These are phyloP conservation scores for Chrysocyon brachyurus DNA, from an alignment of 2,797 vertebrate genomes.

Conservation along the genomic window DNA sequence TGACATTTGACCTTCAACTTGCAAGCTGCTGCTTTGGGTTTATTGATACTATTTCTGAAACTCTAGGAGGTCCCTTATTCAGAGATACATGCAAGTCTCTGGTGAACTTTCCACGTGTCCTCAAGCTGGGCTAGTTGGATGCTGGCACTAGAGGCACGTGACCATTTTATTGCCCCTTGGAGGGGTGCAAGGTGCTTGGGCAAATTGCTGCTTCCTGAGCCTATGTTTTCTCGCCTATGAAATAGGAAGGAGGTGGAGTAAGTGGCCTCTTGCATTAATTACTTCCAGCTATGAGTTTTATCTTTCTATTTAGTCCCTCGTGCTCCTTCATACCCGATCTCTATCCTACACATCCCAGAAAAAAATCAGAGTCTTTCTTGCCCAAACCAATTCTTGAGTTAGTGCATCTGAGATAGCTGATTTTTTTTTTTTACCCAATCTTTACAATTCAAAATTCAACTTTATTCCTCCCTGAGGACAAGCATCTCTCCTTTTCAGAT, in stretches of 20 bases:
- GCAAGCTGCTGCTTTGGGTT: background rate
- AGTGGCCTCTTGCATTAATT: background rate
- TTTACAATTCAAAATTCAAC: background rate
- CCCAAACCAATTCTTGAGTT: background rate
- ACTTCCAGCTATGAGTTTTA: background rate
- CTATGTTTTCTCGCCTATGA: background rate
- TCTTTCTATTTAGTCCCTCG: background rate
- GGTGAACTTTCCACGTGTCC: background rate
- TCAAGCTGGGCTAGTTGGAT: background rate
- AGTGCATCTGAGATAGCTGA: background rate
- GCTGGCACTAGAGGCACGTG: background rate
- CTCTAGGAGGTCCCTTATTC: background rate
- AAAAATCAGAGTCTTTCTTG: background rate
- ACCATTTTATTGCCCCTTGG: background rate
- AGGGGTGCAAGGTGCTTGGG: background rate
- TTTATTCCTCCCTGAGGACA: background rate
- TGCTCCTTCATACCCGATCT: background rate
- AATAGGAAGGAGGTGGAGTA: background rate
- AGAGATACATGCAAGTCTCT: background rate
- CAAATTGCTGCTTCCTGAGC: background rate
- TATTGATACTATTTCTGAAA: background rate
- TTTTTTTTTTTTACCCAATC: background rate
- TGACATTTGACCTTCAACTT: conserved; percentile 21
- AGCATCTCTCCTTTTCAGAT: background rate
- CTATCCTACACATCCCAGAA: background rate